phyloP scores from a whole-genome alignment of 2,888 invertebrate species.

The Chymomyza amoena region DNA sequence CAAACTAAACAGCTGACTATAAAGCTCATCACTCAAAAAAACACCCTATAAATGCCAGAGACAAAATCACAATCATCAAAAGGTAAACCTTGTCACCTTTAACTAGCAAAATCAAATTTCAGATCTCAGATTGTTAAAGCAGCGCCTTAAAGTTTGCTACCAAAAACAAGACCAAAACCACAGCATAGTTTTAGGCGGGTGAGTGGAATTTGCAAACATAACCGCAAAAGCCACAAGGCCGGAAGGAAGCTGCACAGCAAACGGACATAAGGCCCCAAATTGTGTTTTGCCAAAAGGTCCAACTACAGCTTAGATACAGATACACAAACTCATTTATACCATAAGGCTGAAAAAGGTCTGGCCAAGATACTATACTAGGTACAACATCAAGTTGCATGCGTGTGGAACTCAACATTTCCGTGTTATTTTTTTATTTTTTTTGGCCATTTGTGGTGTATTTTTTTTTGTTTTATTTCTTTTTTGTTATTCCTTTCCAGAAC shows the following conservation, averaged over 20 bases:
- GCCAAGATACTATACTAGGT: background rate
- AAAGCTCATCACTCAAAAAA: too few species aligned
- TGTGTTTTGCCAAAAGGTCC: background rate
- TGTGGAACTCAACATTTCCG: background rate
- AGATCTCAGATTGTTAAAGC: background rate
- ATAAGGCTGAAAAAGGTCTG: background rate
- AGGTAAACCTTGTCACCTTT: constrained; percentile 40
- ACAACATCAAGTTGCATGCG: background rate
- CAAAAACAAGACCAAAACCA: constrained; percentile 24
- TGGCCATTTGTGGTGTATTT: constrained; percentile 1
- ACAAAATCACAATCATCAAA: constrained; percentile 11
- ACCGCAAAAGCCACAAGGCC: constrained; percentile 53
- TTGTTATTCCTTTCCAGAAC: constrained; percentile 8
- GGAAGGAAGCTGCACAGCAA: constrained; percentile 16
- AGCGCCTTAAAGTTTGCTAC: constrained; percentile 4
- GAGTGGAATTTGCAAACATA: constrained; percentile 45
- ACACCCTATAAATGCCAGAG: too few species aligned
- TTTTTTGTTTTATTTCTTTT: constrained; percentile 1
- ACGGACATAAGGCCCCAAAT: background rate
- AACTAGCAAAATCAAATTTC: background rate
- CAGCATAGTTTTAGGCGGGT: constrained; percentile 56
- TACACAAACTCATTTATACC: background rate
- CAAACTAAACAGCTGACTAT: too few species aligned
- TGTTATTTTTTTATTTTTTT: background rate
- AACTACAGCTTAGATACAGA: background rate